These are phyloP conservation scores for Apantesis nais DNA, from an alignment of 2,888 invertebrate species.

Conservation along the genomic window DNA sequence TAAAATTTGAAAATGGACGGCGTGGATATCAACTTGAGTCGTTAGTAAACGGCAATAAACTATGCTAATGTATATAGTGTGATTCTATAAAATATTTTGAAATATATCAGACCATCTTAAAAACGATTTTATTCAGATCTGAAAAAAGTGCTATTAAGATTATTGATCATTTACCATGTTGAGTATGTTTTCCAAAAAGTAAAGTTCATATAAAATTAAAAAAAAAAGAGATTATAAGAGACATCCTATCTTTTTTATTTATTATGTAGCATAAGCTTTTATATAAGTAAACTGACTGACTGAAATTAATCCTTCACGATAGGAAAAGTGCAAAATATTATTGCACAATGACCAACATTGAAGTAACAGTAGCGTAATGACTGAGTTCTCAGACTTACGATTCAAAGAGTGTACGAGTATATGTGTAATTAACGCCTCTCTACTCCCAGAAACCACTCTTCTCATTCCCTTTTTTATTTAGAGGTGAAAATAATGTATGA, in stretches of 20 bases:
- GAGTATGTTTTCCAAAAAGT: background rate
- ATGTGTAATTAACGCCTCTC: background rate
- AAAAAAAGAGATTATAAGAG: background rate
- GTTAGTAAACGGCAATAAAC: too few species aligned
- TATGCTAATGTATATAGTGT: background rate
- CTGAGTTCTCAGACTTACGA: background rate
- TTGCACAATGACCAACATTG: too few species aligned
- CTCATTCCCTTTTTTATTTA: background rate
- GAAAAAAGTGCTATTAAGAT: too few species aligned
- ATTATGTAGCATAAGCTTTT: background rate
- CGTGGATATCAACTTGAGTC: background rate
- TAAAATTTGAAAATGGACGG: background rate
- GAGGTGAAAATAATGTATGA: background rate
- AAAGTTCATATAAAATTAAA: background rate
- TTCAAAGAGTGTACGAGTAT: background rate
- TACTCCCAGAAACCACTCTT: background rate
- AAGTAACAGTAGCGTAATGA: background rate
- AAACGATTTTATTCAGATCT: too few species aligned
- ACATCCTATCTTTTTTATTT: background rate
- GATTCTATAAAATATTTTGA: background rate
- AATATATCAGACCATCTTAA: background rate
- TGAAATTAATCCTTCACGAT: too few species aligned
- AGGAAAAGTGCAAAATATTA: background rate
- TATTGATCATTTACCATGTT: too few species aligned
- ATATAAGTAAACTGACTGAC: background rate